A percentile compares a stretch with the other conserved stretches of the same genome.
Conservation (phyloP, 2,113 vertebrate species). For the Fregetta grallaria region DNA sequence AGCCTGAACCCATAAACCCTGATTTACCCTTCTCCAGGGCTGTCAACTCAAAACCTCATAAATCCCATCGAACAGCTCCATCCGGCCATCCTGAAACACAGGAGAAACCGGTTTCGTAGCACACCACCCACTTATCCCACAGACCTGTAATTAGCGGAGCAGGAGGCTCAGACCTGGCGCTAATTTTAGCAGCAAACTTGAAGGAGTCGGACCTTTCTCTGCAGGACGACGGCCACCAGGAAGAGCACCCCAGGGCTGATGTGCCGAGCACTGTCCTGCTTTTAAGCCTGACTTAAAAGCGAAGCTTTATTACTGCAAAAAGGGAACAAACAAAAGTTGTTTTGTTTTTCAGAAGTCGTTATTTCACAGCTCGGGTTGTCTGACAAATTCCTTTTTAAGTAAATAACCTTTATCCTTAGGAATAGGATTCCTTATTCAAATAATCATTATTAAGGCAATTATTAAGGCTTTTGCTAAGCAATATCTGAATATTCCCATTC, state of each 20-base stretch:
- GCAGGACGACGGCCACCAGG: not conserved
- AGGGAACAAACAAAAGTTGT: not conserved
- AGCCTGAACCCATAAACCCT: not conserved
- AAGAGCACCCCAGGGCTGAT: not conserved
- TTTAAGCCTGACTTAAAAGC: not conserved
- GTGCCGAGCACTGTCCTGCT: rapidly evolving
- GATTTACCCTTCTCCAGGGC: not conserved
- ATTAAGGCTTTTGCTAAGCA: not conserved
- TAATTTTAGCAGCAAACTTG: no score
- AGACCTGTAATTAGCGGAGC: not conserved
- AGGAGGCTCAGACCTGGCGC: not conserved
- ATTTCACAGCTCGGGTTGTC: not conserved
- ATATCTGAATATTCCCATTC: rapidly evolving
- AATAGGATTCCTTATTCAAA: not conserved
- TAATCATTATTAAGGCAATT: not conserved
- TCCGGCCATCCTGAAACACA: not conserved
- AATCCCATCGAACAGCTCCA: not conserved
- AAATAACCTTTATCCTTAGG: no score
- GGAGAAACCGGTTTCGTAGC: not conserved
- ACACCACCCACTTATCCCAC: rapidly evolving
- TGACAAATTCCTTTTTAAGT: not conserved
- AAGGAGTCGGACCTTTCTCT: not conserved
- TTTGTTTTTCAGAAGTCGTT: not conserved
- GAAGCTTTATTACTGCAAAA: not conserved
- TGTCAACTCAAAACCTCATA: not conserved